Conservation (phyloP, 2,797 vertebrate genomes). For the Sardinella longiceps region DNA sequence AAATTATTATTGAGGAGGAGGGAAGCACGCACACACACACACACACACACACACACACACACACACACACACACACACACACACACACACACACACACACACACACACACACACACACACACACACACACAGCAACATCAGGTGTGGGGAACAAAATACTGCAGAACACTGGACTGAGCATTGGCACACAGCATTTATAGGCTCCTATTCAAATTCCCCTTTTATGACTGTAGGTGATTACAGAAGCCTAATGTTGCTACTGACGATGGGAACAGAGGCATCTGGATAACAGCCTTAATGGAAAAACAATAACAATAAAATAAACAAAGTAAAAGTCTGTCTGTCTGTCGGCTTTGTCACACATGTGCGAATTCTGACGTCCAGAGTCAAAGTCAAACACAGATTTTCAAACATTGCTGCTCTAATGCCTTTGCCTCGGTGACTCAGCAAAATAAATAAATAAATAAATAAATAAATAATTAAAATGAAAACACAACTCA, state of each 20-base stretch:
- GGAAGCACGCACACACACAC: not conserved
- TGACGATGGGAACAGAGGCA: not conserved
- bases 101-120: too few species aligned
- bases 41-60: too few species aligned
- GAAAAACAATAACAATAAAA: slow-evolving; percentile 18
- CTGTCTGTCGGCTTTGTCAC: slow-evolving; percentile 35
- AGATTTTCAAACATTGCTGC: not conserved
- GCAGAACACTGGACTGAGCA: not conserved
- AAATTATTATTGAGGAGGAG: not conserved
- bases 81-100: too few species aligned
- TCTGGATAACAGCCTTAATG: slow-evolving; percentile 40
- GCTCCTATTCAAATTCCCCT: not conserved
- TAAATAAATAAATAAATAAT: too few species aligned
- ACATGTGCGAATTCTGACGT: slow-evolving; percentile 45
- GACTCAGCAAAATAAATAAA: not conserved
- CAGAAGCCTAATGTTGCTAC: not conserved
- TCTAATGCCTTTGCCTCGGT: not conserved
- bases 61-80: too few species aligned
- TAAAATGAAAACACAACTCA: too few species aligned
- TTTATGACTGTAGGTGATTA: slow-evolving; percentile 8
- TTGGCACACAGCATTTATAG: not conserved
- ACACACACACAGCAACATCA: too few species aligned
- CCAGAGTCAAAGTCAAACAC: slow-evolving; percentile 46
- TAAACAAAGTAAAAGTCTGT: slow-evolving; percentile 10
- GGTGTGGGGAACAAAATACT: not conserved